Conservation (phyloP, 2,888 invertebrate genomes). For the Athalia rosae region DNA sequence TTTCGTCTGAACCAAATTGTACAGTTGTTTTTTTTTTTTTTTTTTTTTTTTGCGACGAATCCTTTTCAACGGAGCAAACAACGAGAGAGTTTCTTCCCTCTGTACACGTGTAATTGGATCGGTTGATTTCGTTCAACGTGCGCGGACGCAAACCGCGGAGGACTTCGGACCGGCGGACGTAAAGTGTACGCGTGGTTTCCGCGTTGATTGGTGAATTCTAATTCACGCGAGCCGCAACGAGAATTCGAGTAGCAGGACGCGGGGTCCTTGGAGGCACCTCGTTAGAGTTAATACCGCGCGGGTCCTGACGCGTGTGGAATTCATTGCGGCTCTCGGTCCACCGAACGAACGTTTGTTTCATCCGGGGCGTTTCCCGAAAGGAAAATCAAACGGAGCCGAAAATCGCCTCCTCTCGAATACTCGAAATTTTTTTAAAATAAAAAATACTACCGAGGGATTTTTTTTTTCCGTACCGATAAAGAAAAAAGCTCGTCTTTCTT, state of each 20-base stretch:
- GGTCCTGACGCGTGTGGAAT: conserved; percentile 38
- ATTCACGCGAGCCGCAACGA: conserved; percentile 38
- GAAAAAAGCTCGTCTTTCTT: neutral
- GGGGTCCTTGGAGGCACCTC: conserved; percentile 10
- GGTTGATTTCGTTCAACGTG: conserved; percentile 21
- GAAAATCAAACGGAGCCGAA: neutral
- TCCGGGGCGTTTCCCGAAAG: conserved; percentile 4
- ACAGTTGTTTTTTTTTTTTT: too few species aligned
- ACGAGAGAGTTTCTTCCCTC: neutral
- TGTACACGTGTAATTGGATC: conserved; percentile 14
- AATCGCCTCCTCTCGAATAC: neutral
- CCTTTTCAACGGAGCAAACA: neutral
- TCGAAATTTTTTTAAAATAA: too few species aligned
- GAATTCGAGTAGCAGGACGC: conserved; percentile 30
- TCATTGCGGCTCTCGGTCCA: conserved; percentile 27
- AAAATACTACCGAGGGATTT: too few species aligned
- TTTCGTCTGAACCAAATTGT: too few species aligned
- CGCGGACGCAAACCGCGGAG: neutral
- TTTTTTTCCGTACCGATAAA: too few species aligned
- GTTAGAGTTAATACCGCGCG: conserved; percentile 39
- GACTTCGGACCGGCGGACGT: conserved; percentile 28
- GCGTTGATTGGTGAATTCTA: conserved; percentile 41
- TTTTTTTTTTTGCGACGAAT: neutral
- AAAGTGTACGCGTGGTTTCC: conserved; percentile 34
- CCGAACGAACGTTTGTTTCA: neutral